phyloP scores from a whole-genome alignment of 2,888 invertebrate genomes.

The Heterodera filipjevi region DNA sequence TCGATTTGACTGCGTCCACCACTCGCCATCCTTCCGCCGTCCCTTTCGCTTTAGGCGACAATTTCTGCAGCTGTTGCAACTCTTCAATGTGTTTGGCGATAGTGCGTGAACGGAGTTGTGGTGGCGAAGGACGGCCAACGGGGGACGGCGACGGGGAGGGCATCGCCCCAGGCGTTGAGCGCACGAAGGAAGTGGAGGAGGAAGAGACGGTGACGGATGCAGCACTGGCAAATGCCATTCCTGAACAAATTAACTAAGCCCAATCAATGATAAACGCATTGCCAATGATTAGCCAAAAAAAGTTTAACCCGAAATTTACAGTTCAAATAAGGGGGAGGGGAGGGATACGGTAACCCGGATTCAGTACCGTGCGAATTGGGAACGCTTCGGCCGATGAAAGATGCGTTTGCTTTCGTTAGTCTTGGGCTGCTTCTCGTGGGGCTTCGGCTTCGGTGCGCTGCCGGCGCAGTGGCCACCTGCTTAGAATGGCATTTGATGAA shows the following conservation, averaged over 20 bases:
- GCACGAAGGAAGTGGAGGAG: conserved; percentile 13
- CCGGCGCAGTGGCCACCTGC: conserved; percentile 14
- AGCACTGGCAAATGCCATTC: not conserved
- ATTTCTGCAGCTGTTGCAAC: conserved; percentile 3
- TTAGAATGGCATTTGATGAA: not conserved
- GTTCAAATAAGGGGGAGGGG: no score
- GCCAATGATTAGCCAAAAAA: no score
- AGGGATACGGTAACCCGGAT: no score
- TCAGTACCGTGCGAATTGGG: not conserved
- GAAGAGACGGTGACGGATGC: not conserved
- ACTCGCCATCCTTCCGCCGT: not conserved
- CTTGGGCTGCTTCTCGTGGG: not conserved
- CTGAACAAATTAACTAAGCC: not conserved
- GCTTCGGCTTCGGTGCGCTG: conserved; percentile 10
- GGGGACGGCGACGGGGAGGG: not conserved
- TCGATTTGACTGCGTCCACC: not conserved
- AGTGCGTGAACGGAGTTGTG: conserved; percentile 20
- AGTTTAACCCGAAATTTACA: no score
- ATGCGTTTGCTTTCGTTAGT: not conserved
- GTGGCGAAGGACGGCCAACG: conserved; percentile 15
- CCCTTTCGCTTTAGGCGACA: conserved; percentile 3
- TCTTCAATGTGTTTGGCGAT: conserved; percentile 11
- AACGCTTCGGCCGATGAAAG: not conserved
- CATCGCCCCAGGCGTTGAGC: not conserved
- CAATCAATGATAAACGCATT: not conserved